Conservation (phyloP, 2,113 vertebrate species). For the Alces alces region DNA sequence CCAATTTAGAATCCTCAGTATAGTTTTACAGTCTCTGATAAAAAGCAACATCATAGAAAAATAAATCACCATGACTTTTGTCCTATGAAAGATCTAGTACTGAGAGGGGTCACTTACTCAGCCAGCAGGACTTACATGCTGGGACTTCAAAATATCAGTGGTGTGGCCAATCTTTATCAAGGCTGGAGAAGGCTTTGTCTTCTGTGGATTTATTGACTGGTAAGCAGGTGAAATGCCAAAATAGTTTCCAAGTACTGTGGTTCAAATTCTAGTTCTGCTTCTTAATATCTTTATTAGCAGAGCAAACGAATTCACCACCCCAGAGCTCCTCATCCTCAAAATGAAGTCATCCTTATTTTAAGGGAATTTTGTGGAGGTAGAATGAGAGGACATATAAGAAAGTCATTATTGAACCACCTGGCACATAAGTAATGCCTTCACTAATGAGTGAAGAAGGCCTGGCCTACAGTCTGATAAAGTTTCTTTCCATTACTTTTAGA, state of each 20-base stretch:
- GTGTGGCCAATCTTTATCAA: neutral
- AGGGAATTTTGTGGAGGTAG: neutral
- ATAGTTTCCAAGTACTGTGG: neutral
- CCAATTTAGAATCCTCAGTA: neutral
- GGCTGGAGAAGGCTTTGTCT: neutral
- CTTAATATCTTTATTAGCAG: neutral
- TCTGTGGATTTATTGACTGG: neutral
- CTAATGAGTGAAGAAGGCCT: neutral
- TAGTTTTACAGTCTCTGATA: neutral
- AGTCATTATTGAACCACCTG: neutral
- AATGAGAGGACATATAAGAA: neutral
- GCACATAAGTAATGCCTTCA: too few species aligned
- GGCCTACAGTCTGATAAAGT: neutral
- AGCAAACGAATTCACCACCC: neutral
- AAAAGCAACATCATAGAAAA: neutral
- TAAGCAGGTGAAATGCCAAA: neutral
- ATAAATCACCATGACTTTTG: neutral
- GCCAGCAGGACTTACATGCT: rapidly evolving
- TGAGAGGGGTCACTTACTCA: neutral
- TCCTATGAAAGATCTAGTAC: neutral
- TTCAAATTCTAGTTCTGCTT: neutral
- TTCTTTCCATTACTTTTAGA: neutral
- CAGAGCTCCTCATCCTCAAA: neutral
- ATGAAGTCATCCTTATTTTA: neutral
- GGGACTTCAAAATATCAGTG: neutral